Base-by-base conservation (phyloP, 2,797 vertebrate species). In the Smutsia temminckii region DNA sequence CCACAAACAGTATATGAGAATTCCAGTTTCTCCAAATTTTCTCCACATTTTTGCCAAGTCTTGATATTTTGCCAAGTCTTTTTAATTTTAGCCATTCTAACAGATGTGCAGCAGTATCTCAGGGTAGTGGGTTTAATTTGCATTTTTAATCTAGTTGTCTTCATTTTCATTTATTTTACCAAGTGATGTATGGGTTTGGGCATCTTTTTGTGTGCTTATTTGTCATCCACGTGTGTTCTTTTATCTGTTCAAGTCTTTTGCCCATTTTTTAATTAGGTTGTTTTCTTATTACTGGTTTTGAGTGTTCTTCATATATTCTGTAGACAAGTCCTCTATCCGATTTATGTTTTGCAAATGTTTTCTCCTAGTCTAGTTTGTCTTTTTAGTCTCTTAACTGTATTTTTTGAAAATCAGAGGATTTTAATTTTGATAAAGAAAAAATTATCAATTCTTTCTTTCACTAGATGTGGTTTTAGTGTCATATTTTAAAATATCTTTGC, bases 261-360 rank as follows among this genome's bases (percentile, higher is more conserved):
- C 27, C 51, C 34, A 49, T 72, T 85, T 80, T n/a, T 34, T 16
- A 93, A 66, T 68, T 79, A 49, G 25, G 29, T 32, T 51, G 66
- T 51, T 93, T 85, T 78, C 59, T 91, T 64, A 59, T 49, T n/a
- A n/a, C 3, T 80, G 85, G 37, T 37, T 85, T 96, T 75, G 23
- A 42, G 75, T n/a, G 6, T 80, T 64, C 59, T 80, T 85, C 81
- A 37, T n/a, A n/a, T 49, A 40, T 64, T 75, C 42, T 91, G 8
- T 63, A 46, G 23, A 59, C 25, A 92, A 72, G 68, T 61, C 8
- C 27, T 63, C 68, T 49, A 51, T 40, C 71, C 10, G 40, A 61
- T 87, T 9, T 84, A 21, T 88, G 71, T 51, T 61, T 61, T 93
- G 27, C 29, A 34, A 40, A 71, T 51, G 64, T 40, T 89, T 93